Conservation (phyloP, 2,797 vertebrate genomes). For the Rhodeus uyekii region DNA sequence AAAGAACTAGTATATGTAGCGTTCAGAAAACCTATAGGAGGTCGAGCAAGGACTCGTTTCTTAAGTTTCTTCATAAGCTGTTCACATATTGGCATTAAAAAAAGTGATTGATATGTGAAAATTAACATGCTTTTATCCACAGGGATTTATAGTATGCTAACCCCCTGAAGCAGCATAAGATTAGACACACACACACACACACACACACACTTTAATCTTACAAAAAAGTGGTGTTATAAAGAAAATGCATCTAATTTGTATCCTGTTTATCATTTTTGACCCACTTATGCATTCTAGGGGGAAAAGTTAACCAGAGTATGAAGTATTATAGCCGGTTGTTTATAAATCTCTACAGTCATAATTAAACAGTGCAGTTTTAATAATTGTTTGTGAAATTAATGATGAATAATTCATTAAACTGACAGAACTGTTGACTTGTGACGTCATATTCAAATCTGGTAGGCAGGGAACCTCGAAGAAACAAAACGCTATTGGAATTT, state of each 20-base stretch:
- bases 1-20: no score
- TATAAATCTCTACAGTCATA: slow-evolving; percentile 21
- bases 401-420: slow-evolving; percentile 34
- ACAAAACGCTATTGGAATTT: background rate
- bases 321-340: slow-evolving; percentile 1
- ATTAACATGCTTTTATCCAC: no score
- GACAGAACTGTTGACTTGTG: background rate
- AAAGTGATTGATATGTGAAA: no score
- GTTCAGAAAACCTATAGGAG: no score
- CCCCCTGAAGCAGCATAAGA: no score
- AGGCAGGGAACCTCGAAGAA: background rate
- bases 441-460: background rate
- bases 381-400: slow-evolving; percentile 35
- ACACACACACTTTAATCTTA: no score
- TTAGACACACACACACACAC: no score
- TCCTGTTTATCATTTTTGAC: background rate
- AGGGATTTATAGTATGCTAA: no score
- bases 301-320: background rate
- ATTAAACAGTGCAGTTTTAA: slow-evolving; percentile 31
- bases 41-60: no score
- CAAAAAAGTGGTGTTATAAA: no score
- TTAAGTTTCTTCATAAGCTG: no score
- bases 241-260: background rate
- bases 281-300: background rate
- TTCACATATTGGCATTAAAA: no score